These are phyloP conservation scores for Cactoblastis cactorum DNA, from an alignment of 2,888 invertebrate species.

Conservation along the genomic window DNA sequence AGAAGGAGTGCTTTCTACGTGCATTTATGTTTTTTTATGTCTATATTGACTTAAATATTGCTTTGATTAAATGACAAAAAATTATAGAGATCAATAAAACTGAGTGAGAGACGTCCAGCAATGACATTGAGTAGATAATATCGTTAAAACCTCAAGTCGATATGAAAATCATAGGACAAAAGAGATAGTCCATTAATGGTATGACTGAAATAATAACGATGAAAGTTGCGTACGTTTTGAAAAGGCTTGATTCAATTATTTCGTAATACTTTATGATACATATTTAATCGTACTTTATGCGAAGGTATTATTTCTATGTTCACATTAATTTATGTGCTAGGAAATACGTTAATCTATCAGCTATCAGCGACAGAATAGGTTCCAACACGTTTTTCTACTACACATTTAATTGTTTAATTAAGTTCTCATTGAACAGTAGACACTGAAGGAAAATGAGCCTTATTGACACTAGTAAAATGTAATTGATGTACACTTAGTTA, in stretches of 20 bases:
- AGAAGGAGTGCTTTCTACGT: not conserved
- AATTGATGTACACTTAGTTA: not conserved
- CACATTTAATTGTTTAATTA: constrained; percentile 8
- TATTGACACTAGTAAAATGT: not conserved
- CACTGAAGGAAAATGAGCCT: not conserved
- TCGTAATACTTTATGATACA: too few species aligned
- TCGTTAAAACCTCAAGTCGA: too few species aligned
- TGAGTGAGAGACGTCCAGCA: too few species aligned
- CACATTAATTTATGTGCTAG: not conserved
- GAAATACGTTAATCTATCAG: constrained; percentile 8
- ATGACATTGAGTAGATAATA: too few species aligned
- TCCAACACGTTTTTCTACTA: constrained; percentile 1
- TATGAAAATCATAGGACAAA: too few species aligned
- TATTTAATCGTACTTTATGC: too few species aligned
- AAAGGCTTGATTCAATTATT: too few species aligned
- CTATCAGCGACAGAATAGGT: not conserved
- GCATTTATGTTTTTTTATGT: not conserved
- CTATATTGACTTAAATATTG: not conserved
- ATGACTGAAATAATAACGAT: too few species aligned
- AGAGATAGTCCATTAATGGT: too few species aligned
- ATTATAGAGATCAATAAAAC: too few species aligned
- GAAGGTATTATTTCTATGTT: not conserved
- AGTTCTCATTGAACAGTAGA: constrained; percentile 1
- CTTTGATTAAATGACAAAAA: not conserved
- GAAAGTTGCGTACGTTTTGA: too few species aligned